Base-by-base conservation (phyloP, 1,140 invertebrate species). In the Listronotus oregonensis region DNA sequence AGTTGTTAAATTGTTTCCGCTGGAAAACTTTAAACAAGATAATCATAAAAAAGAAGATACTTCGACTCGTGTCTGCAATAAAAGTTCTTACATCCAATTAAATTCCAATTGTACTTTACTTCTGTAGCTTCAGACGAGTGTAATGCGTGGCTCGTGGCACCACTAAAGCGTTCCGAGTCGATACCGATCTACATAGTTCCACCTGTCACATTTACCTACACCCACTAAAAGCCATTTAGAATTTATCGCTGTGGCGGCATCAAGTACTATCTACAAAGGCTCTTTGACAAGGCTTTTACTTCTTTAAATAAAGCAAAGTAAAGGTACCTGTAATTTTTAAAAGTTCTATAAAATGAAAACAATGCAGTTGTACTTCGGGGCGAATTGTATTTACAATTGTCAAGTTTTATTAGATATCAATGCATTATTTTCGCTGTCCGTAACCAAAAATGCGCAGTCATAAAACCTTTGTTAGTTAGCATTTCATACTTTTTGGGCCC, bases 181-280 rank as follows among this genome's bases (percentile, higher is more conserved):
- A 50, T 50, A 50, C 9, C 21, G 47, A 50, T 50, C 47, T 50
- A 50, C 47, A 50, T 21, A 27, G 12, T 50, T 27, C 47, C 47
- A 50, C 47, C 47, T 50, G 47, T 21, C 47, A 50, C 47, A 50
- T 50, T 50, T 50, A 50, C 47, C 17, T 50, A 50, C 47, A 21
- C 47, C 47, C 21, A 50, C 47, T 15, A n/a, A 50, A n/a, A 50
- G 21, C 7, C 14, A 14, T 21, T 18, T 0, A 27, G 21, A 18
- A 50, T 50, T 50, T 50, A 50, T 50, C 47, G 18, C 47, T 50
- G 8, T 6, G 47, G 15, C 47, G 47, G 47, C 47, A 50, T 50
- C 47, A 21, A 12, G 21, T 21, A 15, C 15, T 18, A 27, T 50
- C 18, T 27, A 18, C 15, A 50, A 50, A 50, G 17, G 47, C 21